A percentile compares a stretch with the other conserved stretches of the same genome.
Evolutionary conservation across 2,113 vertebrate species (phyloP).

Genomic region (Trogon surrucura): DNA sequence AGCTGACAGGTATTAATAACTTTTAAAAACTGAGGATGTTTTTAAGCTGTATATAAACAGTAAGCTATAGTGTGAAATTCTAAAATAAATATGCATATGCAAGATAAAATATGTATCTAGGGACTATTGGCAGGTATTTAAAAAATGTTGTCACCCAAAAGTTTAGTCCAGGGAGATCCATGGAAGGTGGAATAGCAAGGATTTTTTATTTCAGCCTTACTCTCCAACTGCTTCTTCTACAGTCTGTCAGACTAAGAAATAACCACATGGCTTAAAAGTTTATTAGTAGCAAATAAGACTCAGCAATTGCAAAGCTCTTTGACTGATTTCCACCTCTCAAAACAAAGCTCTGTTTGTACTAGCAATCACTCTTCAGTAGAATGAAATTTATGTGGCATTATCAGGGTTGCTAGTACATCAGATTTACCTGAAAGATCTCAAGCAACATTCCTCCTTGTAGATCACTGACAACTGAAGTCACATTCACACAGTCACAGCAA

Average conservation of each 20-base stretch:
- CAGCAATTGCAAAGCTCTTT: not conserved
- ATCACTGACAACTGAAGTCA: not conserved
- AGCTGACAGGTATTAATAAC: not conserved
- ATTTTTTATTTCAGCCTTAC: not conserved
- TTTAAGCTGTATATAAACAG: not conserved
- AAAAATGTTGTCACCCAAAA: not conserved
- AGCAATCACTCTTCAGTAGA: not conserved
- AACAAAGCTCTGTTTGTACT: not conserved
- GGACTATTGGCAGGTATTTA: not conserved
- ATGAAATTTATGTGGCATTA: not conserved
- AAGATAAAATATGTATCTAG: not conserved
- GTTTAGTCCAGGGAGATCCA: not conserved
- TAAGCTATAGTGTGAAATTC: not conserved
- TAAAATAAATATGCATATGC: not conserved
- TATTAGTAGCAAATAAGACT: not conserved
- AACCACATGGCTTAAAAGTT: not conserved
- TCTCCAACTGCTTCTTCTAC: not conserved
- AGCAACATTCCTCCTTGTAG: not conserved
- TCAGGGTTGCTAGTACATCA: not conserved
- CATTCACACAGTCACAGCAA: not conserved
- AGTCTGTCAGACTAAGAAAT: not conserved
- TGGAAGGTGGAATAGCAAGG: not conserved
- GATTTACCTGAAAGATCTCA: not conserved
- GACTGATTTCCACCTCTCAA: not conserved
- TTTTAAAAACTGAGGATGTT: not conserved